Percentiles rank a stretch among this genome's conserved stretches.
Evolutionary conservation across 2,797 vertebrate species (phyloP).

Genomic region (Lutjanus campechanus): DNA sequence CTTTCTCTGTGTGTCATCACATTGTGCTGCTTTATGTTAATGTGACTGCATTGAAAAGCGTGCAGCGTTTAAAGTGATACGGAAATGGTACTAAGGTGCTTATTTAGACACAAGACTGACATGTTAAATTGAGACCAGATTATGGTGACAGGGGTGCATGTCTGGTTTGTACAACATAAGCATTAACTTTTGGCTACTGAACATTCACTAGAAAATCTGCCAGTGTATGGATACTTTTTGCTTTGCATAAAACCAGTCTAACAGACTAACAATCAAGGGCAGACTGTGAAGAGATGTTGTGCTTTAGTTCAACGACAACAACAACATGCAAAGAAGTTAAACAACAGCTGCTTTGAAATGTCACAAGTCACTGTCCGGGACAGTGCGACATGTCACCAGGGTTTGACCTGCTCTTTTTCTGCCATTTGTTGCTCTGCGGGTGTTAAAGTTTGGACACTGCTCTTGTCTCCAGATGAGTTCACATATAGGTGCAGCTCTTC

Average conservation of each 20-base stretch:
- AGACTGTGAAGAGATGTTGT: neutral
- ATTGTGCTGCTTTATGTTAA: neutral
- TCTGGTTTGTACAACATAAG: too few species aligned
- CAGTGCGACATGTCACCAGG: constrained; percentile 5
- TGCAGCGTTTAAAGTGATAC: neutral
- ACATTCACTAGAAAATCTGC: neutral
- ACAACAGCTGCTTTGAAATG: constrained; percentile 9
- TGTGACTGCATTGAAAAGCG: too few species aligned
- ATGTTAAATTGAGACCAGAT: too few species aligned
- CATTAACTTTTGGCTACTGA: too few species aligned
- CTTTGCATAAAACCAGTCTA: constrained; percentile 48
- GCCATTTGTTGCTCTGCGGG: constrained; percentile 12
- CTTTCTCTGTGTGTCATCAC: neutral
- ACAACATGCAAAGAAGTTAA: constrained; percentile 3
- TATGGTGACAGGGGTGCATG: too few species aligned
- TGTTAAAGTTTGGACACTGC: neutral
- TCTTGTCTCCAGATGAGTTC: neutral
- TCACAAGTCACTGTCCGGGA: neutral
- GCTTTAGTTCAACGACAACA: neutral
- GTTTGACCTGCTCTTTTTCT: neutral
- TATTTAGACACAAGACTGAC: too few species aligned
- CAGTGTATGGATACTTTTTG: neutral
- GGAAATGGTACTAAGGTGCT: neutral
- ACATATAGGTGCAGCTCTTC: constrained; percentile 12
- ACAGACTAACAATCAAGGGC: constrained; percentile 4